Percentiles rank a stretch among this genome's conserved stretches.
Evolutionary conservation across 2,888 invertebrate genomes (phyloP).

Genomic region (Lasioglossum pauxillum): DNA sequence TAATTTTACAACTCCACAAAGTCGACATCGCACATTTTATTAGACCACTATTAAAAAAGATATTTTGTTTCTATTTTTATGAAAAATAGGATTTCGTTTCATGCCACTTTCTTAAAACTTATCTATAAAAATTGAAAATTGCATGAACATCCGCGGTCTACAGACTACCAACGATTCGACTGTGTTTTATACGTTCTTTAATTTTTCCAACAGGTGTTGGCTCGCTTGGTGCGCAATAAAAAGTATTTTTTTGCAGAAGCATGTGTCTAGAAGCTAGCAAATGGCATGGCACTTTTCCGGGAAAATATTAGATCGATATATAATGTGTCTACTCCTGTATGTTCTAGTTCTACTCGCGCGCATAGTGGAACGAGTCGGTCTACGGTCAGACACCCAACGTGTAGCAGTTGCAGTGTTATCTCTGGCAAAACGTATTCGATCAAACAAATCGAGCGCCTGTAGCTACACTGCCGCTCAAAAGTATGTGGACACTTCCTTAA

Average conservation of each 20-base stretch:
- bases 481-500: too few species aligned
- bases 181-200: neutral
- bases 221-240: neutral
- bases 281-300: neutral
- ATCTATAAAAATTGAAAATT: too few species aligned
- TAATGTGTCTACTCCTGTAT: neutral
- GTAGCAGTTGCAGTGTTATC: neutral
- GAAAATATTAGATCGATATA: neutral
- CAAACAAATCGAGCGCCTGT: neutral
- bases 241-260: neutral
- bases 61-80: too few species aligned
- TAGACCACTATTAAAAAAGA: too few species aligned
- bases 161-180: too few species aligned
- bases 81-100: too few species aligned
- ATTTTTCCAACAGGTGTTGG: neutral
- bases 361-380: constrained; percentile 17
- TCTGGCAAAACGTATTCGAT: neutral
- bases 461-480: too few species aligned
- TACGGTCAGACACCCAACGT: constrained; percentile 2
- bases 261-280: neutral
- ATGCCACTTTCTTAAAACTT: too few species aligned
- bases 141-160: too few species aligned
- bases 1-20: neutral
- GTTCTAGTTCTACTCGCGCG: neutral
- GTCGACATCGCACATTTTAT: too few species aligned